These are phyloP conservation scores for Tarsius wallacei DNA, from an alignment of 2,797 vertebrate species.

Conservation along the genomic window DNA sequence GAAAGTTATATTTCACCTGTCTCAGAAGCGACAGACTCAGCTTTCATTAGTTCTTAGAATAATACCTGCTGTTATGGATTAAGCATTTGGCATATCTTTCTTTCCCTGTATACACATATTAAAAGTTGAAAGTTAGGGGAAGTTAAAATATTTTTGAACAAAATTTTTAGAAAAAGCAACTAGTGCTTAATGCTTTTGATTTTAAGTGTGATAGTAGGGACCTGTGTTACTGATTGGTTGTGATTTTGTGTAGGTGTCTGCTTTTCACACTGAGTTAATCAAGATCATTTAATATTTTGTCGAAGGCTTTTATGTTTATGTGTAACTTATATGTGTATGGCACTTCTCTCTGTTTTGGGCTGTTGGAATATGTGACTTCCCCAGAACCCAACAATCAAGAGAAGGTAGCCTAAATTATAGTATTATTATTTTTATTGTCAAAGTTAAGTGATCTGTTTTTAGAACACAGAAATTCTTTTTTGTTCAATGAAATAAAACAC, in stretches of 20 bases:
- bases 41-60: slow-evolving; percentile 88
- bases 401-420: not conserved
- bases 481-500: slow-evolving; percentile 9
- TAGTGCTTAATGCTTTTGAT: slow-evolving; percentile 71
- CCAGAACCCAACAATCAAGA: slow-evolving; percentile 51
- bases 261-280: not conserved
- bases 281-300: slow-evolving; percentile 58
- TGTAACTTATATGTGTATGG: not conserved
- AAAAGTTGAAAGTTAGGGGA: slow-evolving; percentile 79
- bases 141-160: slow-evolving; percentile 64
- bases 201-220: slow-evolving; percentile 40
- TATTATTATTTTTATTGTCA: slow-evolving; percentile 21
- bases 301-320: slow-evolving; percentile 67
- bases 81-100: slow-evolving; percentile 86
- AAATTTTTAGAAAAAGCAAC: not conserved
- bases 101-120: slow-evolving; percentile 84
- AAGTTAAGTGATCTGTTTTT: slow-evolving; percentile 51
- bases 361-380: slow-evolving; percentile 69
- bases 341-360: slow-evolving; percentile 80
- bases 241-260: slow-evolving; percentile 54
- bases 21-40: slow-evolving; percentile 85
- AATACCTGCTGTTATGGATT: slow-evolving; percentile 88
- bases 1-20: slow-evolving; percentile 93
- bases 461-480: slow-evolving; percentile 20
- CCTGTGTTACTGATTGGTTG: slow-evolving; percentile 46